Percentiles rank a stretch among this genome's conserved stretches.
Conservation (phyloP, 2,797 vertebrate species). For the Antrozous pallidus region DNA sequence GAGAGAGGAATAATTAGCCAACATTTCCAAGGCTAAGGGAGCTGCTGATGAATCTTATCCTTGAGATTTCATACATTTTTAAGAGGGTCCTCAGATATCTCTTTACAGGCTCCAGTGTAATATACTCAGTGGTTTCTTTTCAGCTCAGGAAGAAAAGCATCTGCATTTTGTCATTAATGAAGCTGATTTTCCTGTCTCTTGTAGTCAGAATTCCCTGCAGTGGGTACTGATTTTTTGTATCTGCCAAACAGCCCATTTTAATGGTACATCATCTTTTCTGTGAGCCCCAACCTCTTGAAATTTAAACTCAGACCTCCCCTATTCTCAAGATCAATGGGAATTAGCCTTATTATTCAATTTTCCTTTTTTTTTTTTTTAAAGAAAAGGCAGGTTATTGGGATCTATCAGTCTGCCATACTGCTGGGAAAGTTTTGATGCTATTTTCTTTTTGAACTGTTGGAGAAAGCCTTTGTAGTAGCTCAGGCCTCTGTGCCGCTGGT, state of each 20-base stretch:
- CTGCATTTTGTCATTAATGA: constrained; percentile 62
- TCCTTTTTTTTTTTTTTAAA: constrained; percentile 7
- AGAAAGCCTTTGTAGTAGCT: constrained; percentile 36
- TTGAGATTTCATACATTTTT: constrained; percentile 45
- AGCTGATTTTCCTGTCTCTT: constrained; percentile 32
- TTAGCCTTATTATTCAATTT: constrained; percentile 63
- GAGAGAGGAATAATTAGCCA: constrained; percentile 24
- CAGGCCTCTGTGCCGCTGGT: background rate
- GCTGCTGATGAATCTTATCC: constrained; percentile 31
- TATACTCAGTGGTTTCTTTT: constrained; percentile 56
- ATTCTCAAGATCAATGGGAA: constrained; percentile 51
- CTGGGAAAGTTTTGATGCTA: background rate
- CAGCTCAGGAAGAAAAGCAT: constrained; percentile 52
- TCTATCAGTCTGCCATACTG: background rate
- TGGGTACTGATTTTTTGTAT: constrained; percentile 6
- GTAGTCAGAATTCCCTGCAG: constrained; percentile 10
- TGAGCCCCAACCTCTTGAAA: constrained; percentile 25
- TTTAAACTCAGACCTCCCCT: constrained; percentile 43
- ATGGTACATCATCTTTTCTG: constrained; percentile 34
- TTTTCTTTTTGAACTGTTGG: constrained; percentile 45
- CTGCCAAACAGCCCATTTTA: constrained; percentile 30
- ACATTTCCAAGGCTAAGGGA: constrained; percentile 43
- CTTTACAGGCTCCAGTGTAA: constrained; percentile 12
- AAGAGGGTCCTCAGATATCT: constrained; percentile 27
- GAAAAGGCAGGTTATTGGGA: constrained; percentile 38